phyloP scores from a whole-genome alignment of 2,888 invertebrate species.

The Drosophila percnosoma region DNA sequence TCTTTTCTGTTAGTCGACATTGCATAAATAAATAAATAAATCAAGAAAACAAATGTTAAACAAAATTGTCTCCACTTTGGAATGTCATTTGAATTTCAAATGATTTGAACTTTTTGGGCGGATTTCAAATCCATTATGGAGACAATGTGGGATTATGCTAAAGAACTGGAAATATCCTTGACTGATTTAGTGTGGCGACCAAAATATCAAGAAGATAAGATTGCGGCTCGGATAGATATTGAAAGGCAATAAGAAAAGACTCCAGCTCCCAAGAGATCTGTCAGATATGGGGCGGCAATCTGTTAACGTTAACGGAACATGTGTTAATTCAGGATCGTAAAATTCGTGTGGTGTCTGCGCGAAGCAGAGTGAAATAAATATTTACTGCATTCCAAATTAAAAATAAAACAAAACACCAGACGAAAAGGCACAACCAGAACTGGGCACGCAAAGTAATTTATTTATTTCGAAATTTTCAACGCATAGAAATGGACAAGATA shows the following conservation, averaged over 20 bases:
- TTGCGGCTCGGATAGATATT: slow-evolving; percentile 31
- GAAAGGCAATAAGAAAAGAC: slow-evolving; percentile 26
- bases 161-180: not conserved
- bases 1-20: not conserved
- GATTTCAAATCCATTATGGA: not conserved
- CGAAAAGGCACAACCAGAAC: slow-evolving; percentile 22
- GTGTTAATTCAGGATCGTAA: slow-evolving; percentile 73
- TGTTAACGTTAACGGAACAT: slow-evolving; percentile 70
- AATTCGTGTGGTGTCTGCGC: slow-evolving; percentile 43
- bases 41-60: not conserved
- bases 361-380: slow-evolving; percentile 52
- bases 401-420: slow-evolving; percentile 65
- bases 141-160: not conserved
- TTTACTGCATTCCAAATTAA: slow-evolving; percentile 63
- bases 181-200: slow-evolving; percentile 37
- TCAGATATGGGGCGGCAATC: slow-evolving; percentile 32
- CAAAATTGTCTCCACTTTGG: not conserved
- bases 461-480: slow-evolving; percentile 50
- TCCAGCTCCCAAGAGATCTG: slow-evolving; percentile 29
- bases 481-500: slow-evolving; percentile 59
- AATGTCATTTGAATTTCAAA: not conserved
- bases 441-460: slow-evolving; percentile 60
- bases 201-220: slow-evolving; percentile 45
- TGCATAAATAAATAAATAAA: slow-evolving; percentile 1
- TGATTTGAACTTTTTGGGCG: not conserved